Evolutionary conservation across 2,888 invertebrate genomes (phyloP).

Genomic region (Listrodromus nycthemerus): DNA sequence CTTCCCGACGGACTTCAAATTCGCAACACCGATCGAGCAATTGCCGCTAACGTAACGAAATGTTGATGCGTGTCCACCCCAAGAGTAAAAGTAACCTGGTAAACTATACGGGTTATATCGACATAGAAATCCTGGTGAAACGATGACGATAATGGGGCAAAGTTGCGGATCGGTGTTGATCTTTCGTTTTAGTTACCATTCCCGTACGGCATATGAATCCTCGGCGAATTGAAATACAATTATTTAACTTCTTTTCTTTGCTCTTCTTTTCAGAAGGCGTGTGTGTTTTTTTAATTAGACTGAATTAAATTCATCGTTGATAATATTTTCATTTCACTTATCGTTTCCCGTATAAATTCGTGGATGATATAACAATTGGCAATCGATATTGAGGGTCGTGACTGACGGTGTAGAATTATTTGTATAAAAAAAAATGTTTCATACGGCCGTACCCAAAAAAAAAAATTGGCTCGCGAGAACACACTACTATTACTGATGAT

Average conservation of each 20-base stretch:
- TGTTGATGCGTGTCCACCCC: not conserved
- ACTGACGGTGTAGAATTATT: not conserved
- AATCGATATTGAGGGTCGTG: too few species aligned
- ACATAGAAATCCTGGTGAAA: not conserved
- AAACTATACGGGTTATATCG: not conserved
- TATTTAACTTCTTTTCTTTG: slow-evolving; percentile 10
- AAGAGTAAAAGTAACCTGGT: not conserved
- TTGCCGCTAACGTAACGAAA: slow-evolving; percentile 92
- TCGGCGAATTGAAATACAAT: slow-evolving; percentile 26
- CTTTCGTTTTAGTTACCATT: slow-evolving; percentile 55
- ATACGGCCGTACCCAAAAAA: slow-evolving; percentile 4
- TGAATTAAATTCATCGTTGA: slow-evolving; percentile 20
- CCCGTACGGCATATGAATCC: slow-evolving; percentile 46
- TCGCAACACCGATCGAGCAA: slow-evolving; percentile 96
- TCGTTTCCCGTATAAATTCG: not conserved
- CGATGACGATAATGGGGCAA: not conserved
- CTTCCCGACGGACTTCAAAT: slow-evolving; percentile 98
- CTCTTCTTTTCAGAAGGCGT: not conserved
- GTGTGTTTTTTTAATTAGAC: slow-evolving; percentile 29
- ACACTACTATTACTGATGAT: slow-evolving; percentile 10
- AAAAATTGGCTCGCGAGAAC: not conserved
- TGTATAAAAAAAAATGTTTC: not conserved
- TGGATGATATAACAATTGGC: slow-evolving; percentile 7
- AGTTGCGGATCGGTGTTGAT: slow-evolving; percentile 20
- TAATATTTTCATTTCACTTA: slow-evolving; percentile 5